These are phyloP conservation scores for Poecilia wingei DNA, from an alignment of 2,797 vertebrate species.

Conservation along the genomic window DNA sequence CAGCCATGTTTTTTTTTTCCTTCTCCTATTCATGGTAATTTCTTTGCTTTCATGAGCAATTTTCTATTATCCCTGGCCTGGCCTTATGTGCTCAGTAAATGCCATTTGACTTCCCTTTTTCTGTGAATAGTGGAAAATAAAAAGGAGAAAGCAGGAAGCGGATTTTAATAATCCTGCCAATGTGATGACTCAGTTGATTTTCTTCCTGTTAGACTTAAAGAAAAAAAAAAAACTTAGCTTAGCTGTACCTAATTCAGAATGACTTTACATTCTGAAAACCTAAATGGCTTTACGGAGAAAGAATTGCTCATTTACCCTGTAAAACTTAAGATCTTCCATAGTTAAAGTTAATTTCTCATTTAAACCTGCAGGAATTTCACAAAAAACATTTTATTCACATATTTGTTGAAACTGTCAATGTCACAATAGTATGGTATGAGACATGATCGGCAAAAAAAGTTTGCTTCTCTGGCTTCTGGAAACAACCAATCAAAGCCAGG, in stretches of 20 bases:
- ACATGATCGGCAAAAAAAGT: too few relatives aligned
- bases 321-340: neutral
- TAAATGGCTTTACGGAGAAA: neutral
- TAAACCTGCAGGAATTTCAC: too few relatives aligned
- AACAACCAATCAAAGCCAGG: too few relatives aligned
- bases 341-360: neutral
- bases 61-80: conserved; percentile 63
- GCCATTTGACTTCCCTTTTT: conserved; percentile 59
- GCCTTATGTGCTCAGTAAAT: conserved; percentile 62
- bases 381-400: too few relatives aligned
- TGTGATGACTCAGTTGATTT: conserved; percentile 58
- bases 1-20: conserved; percentile 24
- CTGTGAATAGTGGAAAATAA: conserved; percentile 51
- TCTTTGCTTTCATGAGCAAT: conserved; percentile 66
- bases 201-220: conserved; percentile 27
- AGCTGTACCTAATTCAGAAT: conserved; percentile 29
- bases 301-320: neutral
- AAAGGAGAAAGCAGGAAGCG: conserved; percentile 39
- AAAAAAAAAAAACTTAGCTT: conserved; percentile 8
- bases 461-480: too few relatives aligned
- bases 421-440: too few relatives aligned
- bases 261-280: too few relatives aligned
- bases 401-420: too few relatives aligned
- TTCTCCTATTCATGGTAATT: conserved; percentile 61
- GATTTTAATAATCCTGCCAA: conserved; percentile 59